A percentile compares a stretch with the other conserved stretches of the same genome.
Conservation (phyloP, 2,888 invertebrate genomes). For the Strigamia transsilvanica region DNA sequence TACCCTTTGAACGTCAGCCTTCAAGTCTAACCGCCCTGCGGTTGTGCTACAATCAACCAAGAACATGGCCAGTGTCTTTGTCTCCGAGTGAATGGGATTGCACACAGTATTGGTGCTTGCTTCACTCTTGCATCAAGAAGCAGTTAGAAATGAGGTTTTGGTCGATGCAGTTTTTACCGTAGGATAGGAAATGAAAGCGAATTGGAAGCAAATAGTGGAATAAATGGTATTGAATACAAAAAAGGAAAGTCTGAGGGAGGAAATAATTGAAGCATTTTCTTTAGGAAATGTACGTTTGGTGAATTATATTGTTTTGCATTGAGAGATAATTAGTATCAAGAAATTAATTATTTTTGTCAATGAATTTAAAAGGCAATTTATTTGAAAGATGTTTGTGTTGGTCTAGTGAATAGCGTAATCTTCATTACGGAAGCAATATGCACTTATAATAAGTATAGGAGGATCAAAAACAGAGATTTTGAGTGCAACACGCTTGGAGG, state of each 20-base stretch:
- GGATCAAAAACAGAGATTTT: constrained; percentile 43
- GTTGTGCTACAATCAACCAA: constrained; percentile 37
- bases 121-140: constrained; percentile 6
- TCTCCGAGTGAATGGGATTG: not conserved
- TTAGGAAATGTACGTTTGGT: not conserved
- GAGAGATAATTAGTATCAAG: not conserved
- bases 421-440: constrained; percentile 47
- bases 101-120: not conserved
- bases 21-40: constrained; percentile 10
- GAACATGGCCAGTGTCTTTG: constrained; percentile 22
- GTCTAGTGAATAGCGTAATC: not conserved
- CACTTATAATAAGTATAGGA: constrained; percentile 29
- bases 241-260: not conserved
- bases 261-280: not conserved
- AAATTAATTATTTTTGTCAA: constrained; percentile 13
- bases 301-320: not conserved
- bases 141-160: constrained; percentile 38
- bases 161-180: not conserved
- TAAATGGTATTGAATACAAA: constrained; percentile 29
- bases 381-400: not conserved
- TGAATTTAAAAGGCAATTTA: not conserved
- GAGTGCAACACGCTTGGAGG: constrained; percentile 22
- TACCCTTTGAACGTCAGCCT: constrained; percentile 23
- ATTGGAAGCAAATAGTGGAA: constrained; percentile 19
- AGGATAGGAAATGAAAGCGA: constrained; percentile 27